Base-by-base conservation (phyloP, 2,888 invertebrate species). In the Tetranychus piercei region DNA sequence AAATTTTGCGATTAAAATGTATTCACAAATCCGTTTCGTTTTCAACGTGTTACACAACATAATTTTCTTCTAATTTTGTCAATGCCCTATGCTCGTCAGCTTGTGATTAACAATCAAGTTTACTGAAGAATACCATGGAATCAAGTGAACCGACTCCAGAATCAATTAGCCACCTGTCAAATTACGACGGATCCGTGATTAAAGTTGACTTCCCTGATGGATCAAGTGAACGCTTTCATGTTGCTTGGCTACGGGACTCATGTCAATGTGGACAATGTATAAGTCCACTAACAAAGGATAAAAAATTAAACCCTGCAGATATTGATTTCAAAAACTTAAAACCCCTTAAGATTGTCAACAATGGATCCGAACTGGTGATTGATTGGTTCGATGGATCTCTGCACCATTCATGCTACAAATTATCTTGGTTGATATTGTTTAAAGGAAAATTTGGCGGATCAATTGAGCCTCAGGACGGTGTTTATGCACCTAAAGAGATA, bases 211-310 rank as follows among this genome's bases (percentile, higher is more conserved):
- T 80, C 73, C 78, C 78, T 71, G 79, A 80, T 69, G 76, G 80
- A 72, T 77, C 76, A 72, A 77, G 78, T 20, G 79, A 79, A 18
- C 80, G 80, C 74, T 80, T 81, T 78, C 80, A 80, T 75, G 80
- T 79, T 73, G 78, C 80, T 20, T 81, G 81, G 81, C 80, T 81
- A 75, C 76, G 80, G 72, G 77, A 77, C 71, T 78, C 77, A 15
- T 78, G 77, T 72, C 73, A 75, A 43, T 78, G 77, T 45, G 22
- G 11, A 11, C 70, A 73, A 8, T 77, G 78, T 69, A 71, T 78
- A 6, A 76, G 77, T 73, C 75, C 78, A 22, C 72, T 75, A 44
- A 77, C 73, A 66, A 76, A 75, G 67, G 77, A 77, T 65, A 78
- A 77, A 44, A 69, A 77, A 55, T 44, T 77, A n/a, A 76, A 78